phyloP scores from a whole-genome alignment of 2,888 invertebrate genomes.

The Noctua janthina region DNA sequence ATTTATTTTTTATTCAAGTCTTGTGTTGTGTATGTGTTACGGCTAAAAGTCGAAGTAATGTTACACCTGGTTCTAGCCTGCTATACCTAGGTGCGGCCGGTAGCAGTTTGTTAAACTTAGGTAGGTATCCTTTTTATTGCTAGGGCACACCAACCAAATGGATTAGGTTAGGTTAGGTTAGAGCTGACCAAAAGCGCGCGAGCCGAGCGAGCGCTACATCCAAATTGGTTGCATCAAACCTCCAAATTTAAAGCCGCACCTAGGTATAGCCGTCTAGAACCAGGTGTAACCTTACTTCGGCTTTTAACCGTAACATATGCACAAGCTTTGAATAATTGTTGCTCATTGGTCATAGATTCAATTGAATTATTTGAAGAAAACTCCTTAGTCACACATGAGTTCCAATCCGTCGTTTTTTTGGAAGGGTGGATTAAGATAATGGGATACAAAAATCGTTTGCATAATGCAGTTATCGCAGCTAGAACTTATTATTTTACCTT shows the following conservation, averaged over 20 bases:
- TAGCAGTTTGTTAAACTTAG: neutral
- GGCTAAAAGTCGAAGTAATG: neutral
- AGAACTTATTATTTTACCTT: neutral
- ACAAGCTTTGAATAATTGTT: constrained; percentile 34
- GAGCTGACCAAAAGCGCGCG: no score
- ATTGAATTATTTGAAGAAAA: no score
- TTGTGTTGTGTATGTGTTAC: neutral
- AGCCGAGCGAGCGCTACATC: no score
- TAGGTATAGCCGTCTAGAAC: no score
- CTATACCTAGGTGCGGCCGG: no score
- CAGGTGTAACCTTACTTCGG: no score
- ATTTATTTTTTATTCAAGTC: constrained; percentile 21
- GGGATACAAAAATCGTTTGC: neutral
- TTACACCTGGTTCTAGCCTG: neutral
- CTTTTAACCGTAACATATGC: neutral
- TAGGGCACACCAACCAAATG: neutral
- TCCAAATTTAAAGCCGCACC: no score
- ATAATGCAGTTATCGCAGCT: neutral
- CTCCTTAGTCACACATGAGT: neutral
- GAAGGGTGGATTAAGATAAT: neutral
- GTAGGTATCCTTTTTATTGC: neutral
- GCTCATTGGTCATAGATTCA: neutral
- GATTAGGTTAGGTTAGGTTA: no score
- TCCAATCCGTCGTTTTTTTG: neutral
- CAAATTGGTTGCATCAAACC: no score